These are phyloP conservation scores for Eupithecia exiguata DNA, from an alignment of 2,888 invertebrate species.

Conservation along the genomic window DNA sequence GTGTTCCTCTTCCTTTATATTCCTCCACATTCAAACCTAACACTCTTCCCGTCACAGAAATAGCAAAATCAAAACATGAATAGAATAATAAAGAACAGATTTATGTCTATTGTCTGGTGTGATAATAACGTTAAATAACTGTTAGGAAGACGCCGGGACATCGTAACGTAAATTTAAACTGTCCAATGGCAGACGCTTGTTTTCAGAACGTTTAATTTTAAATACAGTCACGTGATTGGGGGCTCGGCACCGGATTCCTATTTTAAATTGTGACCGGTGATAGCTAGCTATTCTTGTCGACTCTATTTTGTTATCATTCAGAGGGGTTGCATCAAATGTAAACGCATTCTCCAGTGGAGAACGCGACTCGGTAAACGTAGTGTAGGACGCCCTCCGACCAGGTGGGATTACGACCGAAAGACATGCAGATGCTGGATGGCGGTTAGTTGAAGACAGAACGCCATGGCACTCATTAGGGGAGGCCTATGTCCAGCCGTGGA, in stretches of 20 bases:
- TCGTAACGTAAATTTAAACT: conserved; percentile 17
- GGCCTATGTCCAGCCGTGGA: too few species aligned
- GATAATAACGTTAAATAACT: conserved; percentile 37
- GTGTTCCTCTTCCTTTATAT: too few species aligned
- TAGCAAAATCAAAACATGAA: conserved; percentile 3
- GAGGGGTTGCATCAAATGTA: neutral
- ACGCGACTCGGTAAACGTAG: neutral
- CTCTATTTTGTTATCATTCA: conserved; percentile 31
- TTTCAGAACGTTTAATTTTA: conserved; percentile 53
- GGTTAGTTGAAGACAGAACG: too few species aligned
- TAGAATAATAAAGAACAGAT: conserved; percentile 12
- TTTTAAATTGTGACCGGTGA: conserved; percentile 44
- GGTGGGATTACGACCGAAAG: neutral
- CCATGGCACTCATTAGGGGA: too few species aligned
- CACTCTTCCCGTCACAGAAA: too few species aligned
- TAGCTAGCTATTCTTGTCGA: conserved; percentile 45
- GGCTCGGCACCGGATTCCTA: conserved; percentile 56
- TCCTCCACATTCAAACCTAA: too few species aligned
- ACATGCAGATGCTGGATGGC: too few species aligned
- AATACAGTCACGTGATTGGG: conserved; percentile 58
- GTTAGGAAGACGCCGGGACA: conserved; percentile 39
- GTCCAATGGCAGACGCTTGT: conserved; percentile 37
- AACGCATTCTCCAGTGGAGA: neutral
- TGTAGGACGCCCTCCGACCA: neutral
- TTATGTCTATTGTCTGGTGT: conserved; percentile 14